Conservation (phyloP, 1,140 invertebrate species). For the Hycleus cichorii region DNA sequence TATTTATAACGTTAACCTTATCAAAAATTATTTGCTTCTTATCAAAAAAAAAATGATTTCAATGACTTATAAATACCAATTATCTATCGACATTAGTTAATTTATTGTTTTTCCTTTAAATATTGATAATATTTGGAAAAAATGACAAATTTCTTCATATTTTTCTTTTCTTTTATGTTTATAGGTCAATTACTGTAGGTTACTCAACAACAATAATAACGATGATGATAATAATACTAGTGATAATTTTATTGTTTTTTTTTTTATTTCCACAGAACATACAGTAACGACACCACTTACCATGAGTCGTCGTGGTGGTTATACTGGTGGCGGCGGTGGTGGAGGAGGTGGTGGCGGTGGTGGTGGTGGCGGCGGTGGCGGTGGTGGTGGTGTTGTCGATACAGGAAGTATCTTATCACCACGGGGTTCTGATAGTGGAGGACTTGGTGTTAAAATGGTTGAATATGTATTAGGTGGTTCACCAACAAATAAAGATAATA, state of each 20-base stretch:
- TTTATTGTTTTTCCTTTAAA: too few species aligned
- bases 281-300: slow-evolving; percentile 67
- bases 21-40: too few species aligned
- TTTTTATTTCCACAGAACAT: slow-evolving; percentile 48
- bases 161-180: too few species aligned
- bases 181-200: too few species aligned
- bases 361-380: slow-evolving; percentile 58
- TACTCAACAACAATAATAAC: too few species aligned
- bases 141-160: too few species aligned
- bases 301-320: slow-evolving; percentile 57
- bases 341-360: slow-evolving; percentile 44
- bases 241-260: background rate
- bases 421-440: slow-evolving; percentile 61
- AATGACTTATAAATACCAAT: too few species aligned
- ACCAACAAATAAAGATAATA: slow-evolving; percentile 70
- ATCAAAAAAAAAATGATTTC: too few species aligned
- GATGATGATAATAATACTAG: too few species aligned
- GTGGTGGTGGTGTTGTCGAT: slow-evolving; percentile 43
- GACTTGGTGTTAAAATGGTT: slow-evolving; percentile 90
- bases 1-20: too few species aligned
- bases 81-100: too few species aligned
- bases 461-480: slow-evolving; percentile 92
- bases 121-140: too few species aligned
- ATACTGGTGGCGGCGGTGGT: slow-evolving; percentile 47
- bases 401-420: slow-evolving; percentile 58